Evolutionary conservation across 2,888 invertebrate species (phyloP).

Genomic region (Ceraclea dissimilis): DNA sequence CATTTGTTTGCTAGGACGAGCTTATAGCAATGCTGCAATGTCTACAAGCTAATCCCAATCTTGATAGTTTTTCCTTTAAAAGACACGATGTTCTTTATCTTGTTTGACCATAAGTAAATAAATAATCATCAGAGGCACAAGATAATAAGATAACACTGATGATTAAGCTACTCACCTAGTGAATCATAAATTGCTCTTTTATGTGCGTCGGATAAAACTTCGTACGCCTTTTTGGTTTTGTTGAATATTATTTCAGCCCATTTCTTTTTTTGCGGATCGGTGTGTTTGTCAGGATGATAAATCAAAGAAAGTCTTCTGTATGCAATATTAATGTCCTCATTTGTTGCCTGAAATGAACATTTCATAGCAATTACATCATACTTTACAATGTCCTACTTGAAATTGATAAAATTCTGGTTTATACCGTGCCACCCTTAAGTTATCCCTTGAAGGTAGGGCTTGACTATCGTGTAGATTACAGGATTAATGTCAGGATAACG

Average conservation of each 20-base stretch:
- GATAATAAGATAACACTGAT: too few species aligned
- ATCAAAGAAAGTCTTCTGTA: slow-evolving; percentile 86
- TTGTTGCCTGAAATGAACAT: slow-evolving; percentile 69
- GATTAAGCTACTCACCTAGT: slow-evolving; percentile 38
- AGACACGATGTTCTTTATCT: too few species aligned
- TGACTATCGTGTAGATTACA: not conserved
- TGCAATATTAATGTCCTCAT: slow-evolving; percentile 88
- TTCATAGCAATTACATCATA: not conserved
- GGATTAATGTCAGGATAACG: too few species aligned
- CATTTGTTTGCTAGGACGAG: too few species aligned
- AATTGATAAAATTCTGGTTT: too few species aligned
- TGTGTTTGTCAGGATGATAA: slow-evolving; percentile 97
- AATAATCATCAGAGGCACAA: too few species aligned
- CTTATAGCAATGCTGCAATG: too few species aligned
- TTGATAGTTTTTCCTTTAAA: too few species aligned
- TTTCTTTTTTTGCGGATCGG: slow-evolving; percentile 70
- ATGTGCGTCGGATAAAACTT: slow-evolving; percentile 90
- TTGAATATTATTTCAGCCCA: slow-evolving; percentile 91
- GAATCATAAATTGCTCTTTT: slow-evolving; percentile 93
- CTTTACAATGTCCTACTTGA: not conserved
- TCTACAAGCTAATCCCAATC: too few species aligned
- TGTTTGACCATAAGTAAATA: too few species aligned
- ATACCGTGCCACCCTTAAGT: not conserved
- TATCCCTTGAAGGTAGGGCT: not conserved
- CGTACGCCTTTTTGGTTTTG: slow-evolving; percentile 88